These are phyloP conservation scores for Pentamera pediparva DNA, from an alignment of 53 echinoderm and acorn worm genomes.

Conservation along the genomic window DNA sequence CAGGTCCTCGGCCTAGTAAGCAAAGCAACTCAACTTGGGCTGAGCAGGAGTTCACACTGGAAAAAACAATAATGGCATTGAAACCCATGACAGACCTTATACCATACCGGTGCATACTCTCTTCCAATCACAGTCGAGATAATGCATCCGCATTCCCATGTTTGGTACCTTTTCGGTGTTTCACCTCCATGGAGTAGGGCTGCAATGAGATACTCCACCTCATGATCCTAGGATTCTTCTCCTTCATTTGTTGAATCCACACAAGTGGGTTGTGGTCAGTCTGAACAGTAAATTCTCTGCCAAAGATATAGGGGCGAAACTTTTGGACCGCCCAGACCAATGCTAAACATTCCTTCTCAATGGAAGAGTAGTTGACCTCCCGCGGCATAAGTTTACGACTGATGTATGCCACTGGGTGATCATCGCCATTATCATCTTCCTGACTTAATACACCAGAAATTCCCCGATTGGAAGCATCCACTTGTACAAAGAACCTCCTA, in stretches of 20 bases:
- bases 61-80: no score
- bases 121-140: background rate
- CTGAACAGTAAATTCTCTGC: background rate
- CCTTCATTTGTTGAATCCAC: background rate
- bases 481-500: background rate
- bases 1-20: no score
- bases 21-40: no score
- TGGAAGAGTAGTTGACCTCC: background rate
- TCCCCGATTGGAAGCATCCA: background rate
- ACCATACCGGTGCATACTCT: no score
- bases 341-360: background rate
- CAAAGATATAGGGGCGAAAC: background rate
- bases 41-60: no score
- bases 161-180: background rate
- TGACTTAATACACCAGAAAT: slow-evolving; percentile 31
- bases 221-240: background rate
- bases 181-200: background rate
- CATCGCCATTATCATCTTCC: background rate
- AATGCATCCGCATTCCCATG: slow-evolving; percentile 7
- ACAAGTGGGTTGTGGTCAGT: background rate
- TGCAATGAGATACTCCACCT: slow-evolving; percentile 1
- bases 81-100: no score
- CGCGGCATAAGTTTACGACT: background rate
- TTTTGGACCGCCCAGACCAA: background rate
- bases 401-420: background rate